These are phyloP conservation scores for Hyperoplus immaculatus DNA, from an alignment of 2,797 vertebrate genomes.

Conservation along the genomic window DNA sequence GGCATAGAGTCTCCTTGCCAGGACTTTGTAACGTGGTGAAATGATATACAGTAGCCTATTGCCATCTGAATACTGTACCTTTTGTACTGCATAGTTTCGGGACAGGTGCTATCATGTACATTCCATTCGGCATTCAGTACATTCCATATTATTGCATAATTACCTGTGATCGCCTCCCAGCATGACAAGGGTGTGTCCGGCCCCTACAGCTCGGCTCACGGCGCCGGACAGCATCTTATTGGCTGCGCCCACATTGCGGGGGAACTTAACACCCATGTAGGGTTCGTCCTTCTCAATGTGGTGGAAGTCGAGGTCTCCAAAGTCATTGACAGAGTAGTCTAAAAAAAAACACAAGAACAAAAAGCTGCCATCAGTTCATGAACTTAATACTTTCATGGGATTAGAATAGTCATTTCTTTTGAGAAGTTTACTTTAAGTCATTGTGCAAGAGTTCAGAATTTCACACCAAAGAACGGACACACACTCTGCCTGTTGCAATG, in stretches of 20 bases:
- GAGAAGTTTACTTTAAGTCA: background rate
- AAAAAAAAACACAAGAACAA: background rate
- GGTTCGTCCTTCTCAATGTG: conserved; percentile 91
- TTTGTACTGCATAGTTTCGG: background rate
- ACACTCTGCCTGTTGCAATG: background rate
- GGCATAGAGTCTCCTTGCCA: background rate
- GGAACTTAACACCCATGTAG: conserved; percentile 90
- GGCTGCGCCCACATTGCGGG: conserved; percentile 93
- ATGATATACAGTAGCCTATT: background rate
- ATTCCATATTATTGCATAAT: background rate
- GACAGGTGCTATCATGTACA: background rate
- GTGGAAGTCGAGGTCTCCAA: conserved; percentile 93
- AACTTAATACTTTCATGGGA: background rate
- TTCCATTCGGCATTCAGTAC: background rate
- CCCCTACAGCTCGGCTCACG: conserved; percentile 89
- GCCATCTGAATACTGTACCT: background rate
- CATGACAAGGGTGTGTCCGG: conserved; percentile 93
- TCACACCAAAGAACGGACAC: background rate
- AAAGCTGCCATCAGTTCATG: background rate
- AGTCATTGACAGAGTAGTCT: conserved; percentile 94
- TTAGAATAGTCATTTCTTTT: background rate
- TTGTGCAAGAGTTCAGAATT: background rate
- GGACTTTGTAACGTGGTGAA: background rate
- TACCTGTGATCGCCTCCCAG: conserved; percentile 98
- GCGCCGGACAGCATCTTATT: conserved; percentile 90